These are phyloP conservation scores for Caenorhabditis virilis DNA, from an alignment of 2,888 invertebrate genomes.

Conservation along the genomic window DNA sequence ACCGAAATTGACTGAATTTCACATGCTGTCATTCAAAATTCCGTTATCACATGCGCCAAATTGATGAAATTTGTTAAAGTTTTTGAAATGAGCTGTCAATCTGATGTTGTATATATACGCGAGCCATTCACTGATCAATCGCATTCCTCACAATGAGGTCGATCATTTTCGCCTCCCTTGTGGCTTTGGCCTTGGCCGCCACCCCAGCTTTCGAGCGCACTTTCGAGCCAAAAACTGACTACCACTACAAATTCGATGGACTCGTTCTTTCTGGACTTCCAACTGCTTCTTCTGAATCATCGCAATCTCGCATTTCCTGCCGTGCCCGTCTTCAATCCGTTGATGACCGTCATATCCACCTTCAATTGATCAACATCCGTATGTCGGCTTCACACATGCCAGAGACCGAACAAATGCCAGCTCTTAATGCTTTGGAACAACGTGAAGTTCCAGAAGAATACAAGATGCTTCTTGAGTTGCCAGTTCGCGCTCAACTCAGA, in stretches of 20 bases:
- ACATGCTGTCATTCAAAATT: slow-evolving; percentile 14
- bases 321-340: slow-evolving; percentile 34
- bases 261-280: slow-evolving; percentile 42
- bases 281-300: slow-evolving; percentile 25
- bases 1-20: too few relatives aligned
- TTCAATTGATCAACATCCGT: slow-evolving; percentile 36
- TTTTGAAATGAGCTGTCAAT: slow-evolving; percentile 24
- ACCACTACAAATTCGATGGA: slow-evolving; percentile 38
- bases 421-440: slow-evolving; percentile 46
- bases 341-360: slow-evolving; percentile 28
- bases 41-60: slow-evolving; percentile 31
- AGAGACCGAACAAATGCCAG: slow-evolving; percentile 25
- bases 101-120: slow-evolving; percentile 13
- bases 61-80: slow-evolving; percentile 8
- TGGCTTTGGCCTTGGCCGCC: slow-evolving; percentile 47
- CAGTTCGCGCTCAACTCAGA: slow-evolving; percentile 56
- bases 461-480: slow-evolving; percentile 43
- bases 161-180: slow-evolving; percentile 35
- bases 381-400: slow-evolving; percentile 30
- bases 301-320: slow-evolving; percentile 37
- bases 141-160: slow-evolving; percentile 22
- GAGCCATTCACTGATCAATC: neutral
- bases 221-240: slow-evolving; percentile 34
- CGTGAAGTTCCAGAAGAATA: slow-evolving; percentile 42
- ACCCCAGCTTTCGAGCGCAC: slow-evolving; percentile 25